A percentile compares a stretch with the other conserved stretches of the same genome.
Conservation (phyloP, 2,888 invertebrate species). For the Parelbella ahira region DNA sequence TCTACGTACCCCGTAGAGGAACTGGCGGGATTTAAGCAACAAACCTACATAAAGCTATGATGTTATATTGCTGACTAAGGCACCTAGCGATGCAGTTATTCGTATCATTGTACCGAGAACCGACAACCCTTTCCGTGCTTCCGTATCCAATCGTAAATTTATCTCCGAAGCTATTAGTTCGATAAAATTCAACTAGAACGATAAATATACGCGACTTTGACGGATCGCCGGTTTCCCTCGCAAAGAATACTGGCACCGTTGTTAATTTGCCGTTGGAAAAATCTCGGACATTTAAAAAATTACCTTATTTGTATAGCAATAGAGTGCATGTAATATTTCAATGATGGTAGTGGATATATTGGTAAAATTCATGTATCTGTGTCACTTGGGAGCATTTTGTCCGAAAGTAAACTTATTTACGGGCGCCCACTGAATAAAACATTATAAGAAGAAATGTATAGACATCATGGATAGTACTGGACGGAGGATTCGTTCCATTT, state of each 20-base stretch:
- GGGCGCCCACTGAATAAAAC: conserved; percentile 46
- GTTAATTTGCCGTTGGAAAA: conserved; percentile 31
- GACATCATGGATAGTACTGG: conserved; percentile 14
- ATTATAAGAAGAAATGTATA: conserved; percentile 46
- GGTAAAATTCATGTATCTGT: conserved; percentile 64
- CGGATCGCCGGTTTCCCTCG: conserved; percentile 73
- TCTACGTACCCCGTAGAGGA: no score
- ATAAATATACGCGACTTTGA: conserved; percentile 76
- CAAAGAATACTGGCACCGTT: conserved; percentile 56
- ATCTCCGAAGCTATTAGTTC: conserved; percentile 76
- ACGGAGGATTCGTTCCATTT: conserved; percentile 23
- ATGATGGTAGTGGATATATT: no score
- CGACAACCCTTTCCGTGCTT: conserved; percentile 63
- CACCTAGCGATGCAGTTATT: no score
- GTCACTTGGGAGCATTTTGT: conserved; percentile 73
- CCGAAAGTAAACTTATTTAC: conserved; percentile 76
- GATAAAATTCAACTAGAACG: conserved; percentile 80
- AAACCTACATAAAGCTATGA: no score
- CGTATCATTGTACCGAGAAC: conserved; percentile 1
- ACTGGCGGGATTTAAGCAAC: no score
- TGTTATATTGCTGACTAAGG: no score
- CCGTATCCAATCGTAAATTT: conserved; percentile 74
- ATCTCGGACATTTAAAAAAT: background rate
- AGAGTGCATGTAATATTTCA: no score
- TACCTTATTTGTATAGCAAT: background rate